These are phyloP conservation scores for Cheilosia vulpina DNA, from an alignment of 2,888 invertebrate species.

Conservation along the genomic window DNA sequence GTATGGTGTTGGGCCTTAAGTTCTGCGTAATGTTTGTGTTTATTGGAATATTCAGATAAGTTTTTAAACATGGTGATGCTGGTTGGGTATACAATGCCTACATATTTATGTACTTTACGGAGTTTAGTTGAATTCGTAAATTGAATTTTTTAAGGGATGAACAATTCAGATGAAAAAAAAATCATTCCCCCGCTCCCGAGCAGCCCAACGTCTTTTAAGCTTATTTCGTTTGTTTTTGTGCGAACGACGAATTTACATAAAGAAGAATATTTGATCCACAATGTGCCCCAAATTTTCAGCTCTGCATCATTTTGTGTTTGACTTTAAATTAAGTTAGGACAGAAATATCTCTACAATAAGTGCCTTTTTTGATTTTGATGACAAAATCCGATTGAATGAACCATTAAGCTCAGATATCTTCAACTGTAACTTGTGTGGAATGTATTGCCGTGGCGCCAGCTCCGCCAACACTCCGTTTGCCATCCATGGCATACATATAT, in stretches of 20 bases:
- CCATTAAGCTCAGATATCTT: background rate
- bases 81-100: conserved; percentile 14
- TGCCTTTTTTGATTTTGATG: background rate
- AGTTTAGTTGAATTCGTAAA: conserved; percentile 44
- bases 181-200: background rate
- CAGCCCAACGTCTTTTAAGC: conserved; percentile 12
- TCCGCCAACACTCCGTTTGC: background rate
- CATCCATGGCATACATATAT: conserved; percentile 6
- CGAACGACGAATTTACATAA: conserved; percentile 23
- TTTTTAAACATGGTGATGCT: conserved; percentile 75
- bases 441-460: conserved; percentile 30
- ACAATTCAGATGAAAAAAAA: conserved; percentile 34
- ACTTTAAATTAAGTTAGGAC: background rate
- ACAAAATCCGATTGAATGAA: background rate
- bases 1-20: conserved; percentile 40
- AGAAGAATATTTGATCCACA: conserved; percentile 27
- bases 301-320: background rate
- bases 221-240: conserved; percentile 4
- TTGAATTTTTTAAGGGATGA: conserved; percentile 56
- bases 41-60: conserved; percentile 82
- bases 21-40: conserved; percentile 78
- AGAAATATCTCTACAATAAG: background rate
- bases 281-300: background rate
- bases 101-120: conserved; percentile 41
- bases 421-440: conserved; percentile 8